Base-by-base conservation (phyloP, 2,888 invertebrate genomes). In the Pachydiplax longipennis region DNA sequence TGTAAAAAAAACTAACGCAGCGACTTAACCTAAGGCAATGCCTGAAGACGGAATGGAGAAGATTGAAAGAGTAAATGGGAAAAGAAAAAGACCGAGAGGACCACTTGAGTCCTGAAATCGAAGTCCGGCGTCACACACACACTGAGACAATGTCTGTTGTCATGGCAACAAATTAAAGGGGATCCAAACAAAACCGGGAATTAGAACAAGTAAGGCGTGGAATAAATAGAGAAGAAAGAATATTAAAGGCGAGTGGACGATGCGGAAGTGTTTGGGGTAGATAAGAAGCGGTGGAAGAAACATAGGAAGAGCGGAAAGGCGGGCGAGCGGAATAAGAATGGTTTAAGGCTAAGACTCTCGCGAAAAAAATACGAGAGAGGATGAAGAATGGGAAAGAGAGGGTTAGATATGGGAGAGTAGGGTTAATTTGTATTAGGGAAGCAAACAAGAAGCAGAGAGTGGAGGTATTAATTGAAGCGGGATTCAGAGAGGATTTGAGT, bases 391-490 rank as follows among this genome's bases (percentile, higher is more conserved):
- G 65, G 13, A 8, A 25, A 65, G 65, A 65, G 22, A 73, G 25
- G 73, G 25, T 13, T 25, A 73, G 73, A 73, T 73, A 73, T 73
- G 73, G n/a, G 25, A 73, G 31, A 25, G 25, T 65, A 65, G 65
- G 25, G 73, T 73, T 73, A 73, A 73, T 25, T 73, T 73, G 73
- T 73, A 31, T 31, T 25, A 73, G 25, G 65, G 73, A 73, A 31
- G 13, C 73, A 73, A 73, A 73, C 73, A 25, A 25, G 31, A 25
- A 65, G 22, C 65, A 65, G 73, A 73, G 31, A 73, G 31, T 73
- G 73, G 25, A 73, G 61, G 87, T 65, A 87, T 87, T 87, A 87
- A 65, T 87, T 65, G 87, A 61, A 65, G 87, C 61, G 8, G 61
- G 87, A 65, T 87, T 87, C 35, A n/a, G 58, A 13, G 58, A 31